Percentiles rank a stretch among this genome's conserved stretches.
Evolutionary conservation across 2,888 invertebrate genomes (phyloP).

Genomic region (Ochropleura plecta): DNA sequence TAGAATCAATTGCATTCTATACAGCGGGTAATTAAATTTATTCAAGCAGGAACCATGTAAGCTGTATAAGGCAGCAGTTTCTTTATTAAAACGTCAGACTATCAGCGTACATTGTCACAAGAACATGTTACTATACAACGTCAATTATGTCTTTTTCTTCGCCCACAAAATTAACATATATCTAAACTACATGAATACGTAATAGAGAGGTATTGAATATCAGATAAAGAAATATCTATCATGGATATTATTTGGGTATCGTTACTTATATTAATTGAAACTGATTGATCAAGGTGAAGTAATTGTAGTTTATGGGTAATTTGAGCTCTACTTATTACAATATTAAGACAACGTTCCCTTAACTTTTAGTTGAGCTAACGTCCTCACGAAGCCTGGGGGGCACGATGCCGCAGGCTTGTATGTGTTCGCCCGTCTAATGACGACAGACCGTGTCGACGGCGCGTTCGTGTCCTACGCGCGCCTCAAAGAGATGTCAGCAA

Average conservation of each 20-base stretch:
- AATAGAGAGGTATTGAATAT: conserved; percentile 27
- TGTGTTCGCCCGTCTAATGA: too few species aligned
- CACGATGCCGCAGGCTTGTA: not conserved
- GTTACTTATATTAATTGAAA: conserved; percentile 1
- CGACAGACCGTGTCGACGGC: too few species aligned
- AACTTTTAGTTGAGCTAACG: not conserved
- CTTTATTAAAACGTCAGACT: conserved; percentile 64
- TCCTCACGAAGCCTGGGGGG: not conserved
- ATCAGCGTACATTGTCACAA: conserved; percentile 53
- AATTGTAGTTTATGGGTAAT: conserved; percentile 15
- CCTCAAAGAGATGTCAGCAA: too few species aligned
- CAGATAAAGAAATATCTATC: conserved; percentile 6
- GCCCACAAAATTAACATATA: conserved; percentile 54
- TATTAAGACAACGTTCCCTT: not conserved
- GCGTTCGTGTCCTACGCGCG: too few species aligned
- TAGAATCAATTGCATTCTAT: conserved; percentile 33
- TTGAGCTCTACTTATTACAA: not conserved
- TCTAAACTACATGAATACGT: conserved; percentile 45
- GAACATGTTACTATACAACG: conserved; percentile 32
- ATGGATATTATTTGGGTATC: conserved; percentile 22
- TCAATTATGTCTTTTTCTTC: conserved; percentile 43
- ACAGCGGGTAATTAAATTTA: conserved; percentile 57
- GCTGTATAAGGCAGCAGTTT: conserved; percentile 65
- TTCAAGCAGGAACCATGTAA: conserved; percentile 71
- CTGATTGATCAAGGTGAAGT: conserved; percentile 31